Conservation (phyloP, 2,113 vertebrate genomes). For the Mastomys natalensis region DNA sequence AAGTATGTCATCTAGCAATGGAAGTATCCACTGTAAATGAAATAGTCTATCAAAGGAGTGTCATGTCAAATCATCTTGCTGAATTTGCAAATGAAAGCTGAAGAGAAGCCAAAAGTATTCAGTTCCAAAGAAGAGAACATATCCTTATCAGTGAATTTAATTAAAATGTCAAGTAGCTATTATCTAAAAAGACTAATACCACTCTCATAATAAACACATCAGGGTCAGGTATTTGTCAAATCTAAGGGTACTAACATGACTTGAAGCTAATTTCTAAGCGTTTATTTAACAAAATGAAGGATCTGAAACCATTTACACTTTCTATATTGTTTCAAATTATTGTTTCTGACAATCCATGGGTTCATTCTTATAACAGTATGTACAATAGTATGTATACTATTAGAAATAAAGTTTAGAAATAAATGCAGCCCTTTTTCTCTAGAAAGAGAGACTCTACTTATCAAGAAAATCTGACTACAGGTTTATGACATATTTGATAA, state of each 20-base stretch:
- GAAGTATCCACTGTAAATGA: background rate
- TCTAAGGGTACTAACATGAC: conserved; percentile 11
- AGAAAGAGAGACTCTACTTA: background rate
- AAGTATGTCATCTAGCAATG: background rate
- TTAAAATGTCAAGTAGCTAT: conserved; percentile 49
- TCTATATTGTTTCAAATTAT: conserved; percentile 1
- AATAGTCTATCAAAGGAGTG: background rate
- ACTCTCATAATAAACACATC: conserved; percentile 49
- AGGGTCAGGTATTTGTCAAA: conserved; percentile 27
- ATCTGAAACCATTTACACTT: background rate
- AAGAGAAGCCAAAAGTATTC: background rate
- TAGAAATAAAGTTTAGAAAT: background rate
- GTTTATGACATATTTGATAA: conserved; percentile 31
- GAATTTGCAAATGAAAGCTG: background rate
- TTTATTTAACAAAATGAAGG: background rate
- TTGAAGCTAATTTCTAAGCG: conserved; percentile 28
- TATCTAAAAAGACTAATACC: conserved; percentile 34
- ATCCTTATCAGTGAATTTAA: conserved; percentile 60
- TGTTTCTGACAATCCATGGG: background rate
- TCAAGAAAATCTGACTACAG: background rate
- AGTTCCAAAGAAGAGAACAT: conserved; percentile 34
- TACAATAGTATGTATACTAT: no score
- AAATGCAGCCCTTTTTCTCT: background rate
- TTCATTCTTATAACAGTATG: background rate
- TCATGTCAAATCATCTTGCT: background rate